phyloP scores from a whole-genome alignment of 2,797 vertebrate genomes.

The Nasua narica region DNA sequence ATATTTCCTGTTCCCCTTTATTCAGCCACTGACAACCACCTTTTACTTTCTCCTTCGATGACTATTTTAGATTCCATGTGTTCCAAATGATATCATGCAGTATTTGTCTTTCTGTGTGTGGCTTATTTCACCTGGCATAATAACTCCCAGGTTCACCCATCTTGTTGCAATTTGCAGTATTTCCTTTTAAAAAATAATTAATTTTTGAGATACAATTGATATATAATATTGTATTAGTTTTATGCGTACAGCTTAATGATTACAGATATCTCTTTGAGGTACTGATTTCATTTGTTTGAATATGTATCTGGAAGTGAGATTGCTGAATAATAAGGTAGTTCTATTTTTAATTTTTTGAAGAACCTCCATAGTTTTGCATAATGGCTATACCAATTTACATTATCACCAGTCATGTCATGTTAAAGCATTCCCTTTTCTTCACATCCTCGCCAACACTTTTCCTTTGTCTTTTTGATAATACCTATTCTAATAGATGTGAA shows the following conservation, averaged over 20 bases:
- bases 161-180: not conserved
- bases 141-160: not conserved
- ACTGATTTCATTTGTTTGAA: not conserved
- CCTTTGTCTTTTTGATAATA: not conserved
- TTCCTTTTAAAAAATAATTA: not conserved
- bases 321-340: not conserved
- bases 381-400: not conserved
- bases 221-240: not conserved
- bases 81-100: not conserved
- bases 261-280: not conserved
- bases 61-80: not conserved
- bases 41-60: not conserved
- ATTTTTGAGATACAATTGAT: not conserved
- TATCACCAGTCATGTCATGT: not conserved
- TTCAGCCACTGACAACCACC: not conserved
- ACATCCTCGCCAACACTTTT: not conserved
- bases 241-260: not conserved
- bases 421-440: not conserved
- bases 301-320: not conserved
- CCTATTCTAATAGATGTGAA: not conserved
- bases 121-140: not conserved
- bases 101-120: not conserved
- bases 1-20: not conserved
- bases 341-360: not conserved
- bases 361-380: not conserved